phyloP scores from a whole-genome alignment of 2,888 invertebrate species.

The Nomada lathburiana region DNA sequence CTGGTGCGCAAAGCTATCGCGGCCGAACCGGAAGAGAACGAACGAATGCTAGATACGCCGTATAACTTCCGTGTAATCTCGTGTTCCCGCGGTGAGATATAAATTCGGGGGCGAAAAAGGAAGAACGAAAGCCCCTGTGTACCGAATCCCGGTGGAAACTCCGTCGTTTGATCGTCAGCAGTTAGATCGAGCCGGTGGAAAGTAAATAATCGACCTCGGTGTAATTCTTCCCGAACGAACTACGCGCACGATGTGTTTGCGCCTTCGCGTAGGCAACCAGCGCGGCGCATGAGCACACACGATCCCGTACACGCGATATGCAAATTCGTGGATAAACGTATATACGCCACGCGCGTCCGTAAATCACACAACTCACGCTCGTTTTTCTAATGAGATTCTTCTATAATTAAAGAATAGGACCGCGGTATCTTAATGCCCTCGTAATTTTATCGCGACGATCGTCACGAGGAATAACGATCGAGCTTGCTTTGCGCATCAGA shows the following conservation, averaged over 20 bases:
- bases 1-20: conserved; percentile 54
- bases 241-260: conserved; percentile 22
- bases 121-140: conserved; percentile 14
- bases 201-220: conserved; percentile 42
- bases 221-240: conserved; percentile 40
- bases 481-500: not conserved
- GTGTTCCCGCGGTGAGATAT: conserved; percentile 40
- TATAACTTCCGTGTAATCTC: conserved; percentile 60
- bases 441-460: conserved; percentile 49
- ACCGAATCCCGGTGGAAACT: conserved; percentile 23
- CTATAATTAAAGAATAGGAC: conserved; percentile 68
- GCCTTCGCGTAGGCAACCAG: conserved; percentile 49
- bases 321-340: conserved; percentile 75
- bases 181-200: conserved; percentile 23
- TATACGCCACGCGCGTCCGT: conserved; percentile 56
- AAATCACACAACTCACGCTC: conserved; percentile 69
- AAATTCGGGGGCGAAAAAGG: conserved; percentile 52
- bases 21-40: conserved; percentile 42
- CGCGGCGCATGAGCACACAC: conserved; percentile 21
- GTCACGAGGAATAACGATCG: conserved; percentile 1
- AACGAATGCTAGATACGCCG: conserved; percentile 40
- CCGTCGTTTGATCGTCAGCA: conserved; percentile 47
- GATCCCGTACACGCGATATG: conserved; percentile 76
- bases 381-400: conserved; percentile 67
- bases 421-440: conserved; percentile 46